Percentiles rank a stretch among this genome's conserved stretches.
phyloP scores from a whole-genome alignment of 37 sponge, comb jelly and placozoan species.

The Theonella swinhoei region DNA sequence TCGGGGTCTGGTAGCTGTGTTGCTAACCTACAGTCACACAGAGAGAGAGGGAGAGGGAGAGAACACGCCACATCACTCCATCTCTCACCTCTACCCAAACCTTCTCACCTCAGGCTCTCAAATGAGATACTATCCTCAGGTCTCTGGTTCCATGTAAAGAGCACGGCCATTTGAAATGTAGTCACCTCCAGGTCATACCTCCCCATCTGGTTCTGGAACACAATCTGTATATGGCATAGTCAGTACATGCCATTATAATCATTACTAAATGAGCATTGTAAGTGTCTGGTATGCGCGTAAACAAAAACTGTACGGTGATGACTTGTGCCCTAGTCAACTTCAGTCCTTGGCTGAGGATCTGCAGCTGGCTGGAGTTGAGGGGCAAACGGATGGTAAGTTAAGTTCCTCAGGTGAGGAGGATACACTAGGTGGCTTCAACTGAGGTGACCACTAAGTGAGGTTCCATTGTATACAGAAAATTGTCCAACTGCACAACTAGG shows the following conservation, averaged over 20 bases:
- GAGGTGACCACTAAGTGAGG: background rate
- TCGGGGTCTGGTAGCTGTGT: conserved; percentile 87
- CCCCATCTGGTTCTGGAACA: conserved; percentile 78
- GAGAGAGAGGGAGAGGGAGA: background rate
- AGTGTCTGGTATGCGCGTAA: too few species aligned
- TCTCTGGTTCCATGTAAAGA: conserved; percentile 93
- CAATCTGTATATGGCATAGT: too few species aligned
- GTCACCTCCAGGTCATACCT: conserved; percentile 93
- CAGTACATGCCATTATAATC: too few species aligned
- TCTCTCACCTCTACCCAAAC: background rate
- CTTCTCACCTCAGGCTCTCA: conserved; percentile 73
- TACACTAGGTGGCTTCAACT: background rate
- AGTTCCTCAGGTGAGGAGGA: background rate
- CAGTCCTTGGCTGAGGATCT: too few species aligned
- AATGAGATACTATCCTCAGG: conserved; percentile 81
- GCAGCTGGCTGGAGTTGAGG: too few species aligned
- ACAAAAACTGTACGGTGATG: too few species aligned
- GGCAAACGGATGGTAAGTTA: background rate
- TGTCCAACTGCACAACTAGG: too few species aligned
- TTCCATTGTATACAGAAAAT: too few species aligned
- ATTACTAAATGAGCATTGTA: too few species aligned
- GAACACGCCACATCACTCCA: background rate
- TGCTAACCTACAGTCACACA: conserved; percentile 52
- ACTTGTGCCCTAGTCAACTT: too few species aligned
- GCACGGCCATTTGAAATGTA: conserved; percentile 93